Conservation (phyloP, 2,797 vertebrate genomes). For the Okamejei kenojei region DNA sequence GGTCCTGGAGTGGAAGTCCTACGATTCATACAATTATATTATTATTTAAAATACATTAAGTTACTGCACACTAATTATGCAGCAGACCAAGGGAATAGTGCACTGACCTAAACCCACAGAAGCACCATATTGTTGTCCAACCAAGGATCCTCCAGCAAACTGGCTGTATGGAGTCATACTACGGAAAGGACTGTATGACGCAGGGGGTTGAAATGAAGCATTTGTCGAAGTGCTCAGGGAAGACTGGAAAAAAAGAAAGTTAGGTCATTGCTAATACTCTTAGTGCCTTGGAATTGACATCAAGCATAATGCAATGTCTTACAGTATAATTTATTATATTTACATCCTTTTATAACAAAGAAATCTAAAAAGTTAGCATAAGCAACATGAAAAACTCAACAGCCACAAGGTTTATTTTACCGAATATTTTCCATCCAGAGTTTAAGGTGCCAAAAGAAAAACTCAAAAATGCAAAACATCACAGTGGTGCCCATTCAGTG, state of each 20-base stretch:
- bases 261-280: not conserved
- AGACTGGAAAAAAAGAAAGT: slow-evolving; percentile 57
- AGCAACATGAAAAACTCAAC: not conserved
- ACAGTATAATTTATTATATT: not conserved
- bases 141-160: slow-evolving; percentile 77
- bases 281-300: not conserved
- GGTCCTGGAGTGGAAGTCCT: too few species aligned
- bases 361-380: not conserved
- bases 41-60: too few species aligned
- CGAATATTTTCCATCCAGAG: not conserved
- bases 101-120: slow-evolving; percentile 81
- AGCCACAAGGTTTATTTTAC: not conserved
- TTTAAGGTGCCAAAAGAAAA: too few species aligned
- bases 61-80: not conserved
- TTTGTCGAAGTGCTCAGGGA: slow-evolving; percentile 71
- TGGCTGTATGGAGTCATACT: slow-evolving; percentile 79
- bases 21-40: too few species aligned
- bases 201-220: slow-evolving; percentile 68
- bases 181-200: slow-evolving; percentile 75
- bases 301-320: not conserved
- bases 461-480: not conserved
- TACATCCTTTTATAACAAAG: not conserved
- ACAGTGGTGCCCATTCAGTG: not conserved
- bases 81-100: not conserved
- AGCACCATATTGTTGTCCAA: slow-evolving; percentile 82